Base-by-base conservation (phyloP, 2,797 vertebrate species). In the Schizopygopsis malacanthus region DNA sequence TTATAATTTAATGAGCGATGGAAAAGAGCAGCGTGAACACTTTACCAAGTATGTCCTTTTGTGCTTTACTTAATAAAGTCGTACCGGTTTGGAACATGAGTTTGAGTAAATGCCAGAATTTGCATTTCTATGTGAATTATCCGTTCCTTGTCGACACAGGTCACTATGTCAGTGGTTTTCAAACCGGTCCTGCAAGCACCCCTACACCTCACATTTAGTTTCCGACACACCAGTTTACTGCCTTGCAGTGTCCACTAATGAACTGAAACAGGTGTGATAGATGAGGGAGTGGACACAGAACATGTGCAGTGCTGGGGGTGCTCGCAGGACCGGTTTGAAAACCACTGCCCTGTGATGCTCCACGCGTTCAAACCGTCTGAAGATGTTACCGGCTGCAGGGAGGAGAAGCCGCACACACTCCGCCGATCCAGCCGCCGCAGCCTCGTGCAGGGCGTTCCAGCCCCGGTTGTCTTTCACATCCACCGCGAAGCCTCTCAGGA, bases 361-460 rank as follows among this genome's bases (percentile, higher is more conserved):
- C 43, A 33, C 0, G 10, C 20, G 10, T 43, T 41, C 16, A 75
- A 12, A 54, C 25, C 15, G 6, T 41, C 39, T 41, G 39, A 41
- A 41, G 39, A 7, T 41, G 39, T 41, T 41, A 98, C 97, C 96
- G 70, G 92, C 87, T 12, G 93, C 91, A 39, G 67, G 85, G 87
- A 99, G 63, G 1, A 99, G 92, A 5, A 97, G 91, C 83, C 83
- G 93, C 81, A 97, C 94, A 87, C 97, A 99, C 13, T 91, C 93
- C 1, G 82, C 59, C 0, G 94, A 94, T 33, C 97, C 96, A 18
- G 94, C 94, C 0, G 96, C 96, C 0, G 97, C 96, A 0, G 98
- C 97, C 91, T 99, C 98, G 0, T 99, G 98, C 87, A 99, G 94
- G 0, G 98, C 94, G 84, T 92, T 93, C 98, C 98, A 99, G 11